Base-by-base conservation (phyloP, 2,797 vertebrate species). In the Rachycentron canadum region DNA sequence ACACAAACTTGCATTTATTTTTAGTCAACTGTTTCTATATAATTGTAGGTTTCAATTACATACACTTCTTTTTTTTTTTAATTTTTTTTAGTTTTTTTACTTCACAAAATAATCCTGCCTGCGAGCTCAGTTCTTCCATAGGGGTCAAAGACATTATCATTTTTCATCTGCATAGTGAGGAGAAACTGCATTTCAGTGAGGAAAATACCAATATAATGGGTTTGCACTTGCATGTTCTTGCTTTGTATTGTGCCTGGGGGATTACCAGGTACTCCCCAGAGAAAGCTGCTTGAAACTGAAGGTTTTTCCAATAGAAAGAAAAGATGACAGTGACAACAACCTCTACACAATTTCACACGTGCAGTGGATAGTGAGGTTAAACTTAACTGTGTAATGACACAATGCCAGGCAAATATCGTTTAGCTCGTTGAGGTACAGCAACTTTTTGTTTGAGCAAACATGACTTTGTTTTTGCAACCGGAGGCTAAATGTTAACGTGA, bases 211-310 rank as follows among this genome's bases (percentile, higher is more conserved):
- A 47, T 76, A 79, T 86, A 86, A 90, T 91, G 26, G 67, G 80
- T 71, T 69, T 82, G 72, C 91, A 89, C 93, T 34, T 92, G 90
- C 73, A 83, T 65, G 66, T 74, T 86, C 93, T 86, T 87, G 88
- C 63, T 85, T 61, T 30, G 63, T 17, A 30, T 60, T 41, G 64
- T 58, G 86, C 91, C 88, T 79, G n/a, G 0, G 81, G 90, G 70
- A 86, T 71, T 26, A 73, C 23, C 28, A 30, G 75, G 63, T 68
- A 34, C 62, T 84, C 36, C n/a, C 59, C n/a, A 34, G 57, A 77
- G 47, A 80, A 58, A 57, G 14, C 38, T 77, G 59, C 52, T 58
- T 57, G n/a, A n/a, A 69, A 60, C n/a, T 62, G 16, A 70, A 73
- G 12, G 47, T 75, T 86, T 79, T 69, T 81, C 73, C 60, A 62